Evolutionary conservation across 2,888 invertebrate genomes (phyloP), one percentile per base, ranked within the genome.

Genomic region (Drosophila histrio): DNA sequence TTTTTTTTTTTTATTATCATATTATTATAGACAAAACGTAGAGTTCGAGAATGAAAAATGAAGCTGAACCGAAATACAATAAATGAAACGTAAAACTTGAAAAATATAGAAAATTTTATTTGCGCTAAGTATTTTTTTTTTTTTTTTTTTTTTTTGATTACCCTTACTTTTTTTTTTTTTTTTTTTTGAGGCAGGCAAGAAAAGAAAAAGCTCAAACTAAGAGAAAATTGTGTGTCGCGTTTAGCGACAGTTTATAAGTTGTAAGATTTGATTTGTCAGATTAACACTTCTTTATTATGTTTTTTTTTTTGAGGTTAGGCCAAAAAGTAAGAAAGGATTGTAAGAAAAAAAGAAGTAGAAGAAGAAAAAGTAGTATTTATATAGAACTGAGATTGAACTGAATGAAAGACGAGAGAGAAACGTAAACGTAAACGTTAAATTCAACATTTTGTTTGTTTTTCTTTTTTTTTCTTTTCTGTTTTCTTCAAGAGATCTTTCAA

Each of bases 141-240:
- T 38, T 53, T 43, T 43, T 57, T 11, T 34, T 28, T 32, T 62
- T 64, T 70, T 71, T 72, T 65, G 49, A 32, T 28, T 43, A 62
- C 63, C 49, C 53, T 41, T 43, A 52, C 38, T 54, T 36, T 52
- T 36, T 52, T 44, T 63, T 62, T 72, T 65, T 61, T 60, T 77
- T 60, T 70, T 70, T 69, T 50, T 77, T 71, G 78, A 89, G 89
- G 89, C 90, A 89, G 90, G 89, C 91, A 91, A 90, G 91, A 91
- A 91, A 91, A 91, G 91, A 91, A 91, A 91, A 91, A 91, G 91
- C 91, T 91, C 91, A 91, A 91, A 90, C 81, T 81, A 85, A 87
- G 80, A 85, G 77, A 70, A 68, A 53, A 72, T 64, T 57, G 62
- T 38, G 52, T 30, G 21, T 49, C 67, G 43, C 66, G 41, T 59